Base-by-base conservation (phyloP, 2,888 invertebrate species). In the Ochropacha duplaris region DNA sequence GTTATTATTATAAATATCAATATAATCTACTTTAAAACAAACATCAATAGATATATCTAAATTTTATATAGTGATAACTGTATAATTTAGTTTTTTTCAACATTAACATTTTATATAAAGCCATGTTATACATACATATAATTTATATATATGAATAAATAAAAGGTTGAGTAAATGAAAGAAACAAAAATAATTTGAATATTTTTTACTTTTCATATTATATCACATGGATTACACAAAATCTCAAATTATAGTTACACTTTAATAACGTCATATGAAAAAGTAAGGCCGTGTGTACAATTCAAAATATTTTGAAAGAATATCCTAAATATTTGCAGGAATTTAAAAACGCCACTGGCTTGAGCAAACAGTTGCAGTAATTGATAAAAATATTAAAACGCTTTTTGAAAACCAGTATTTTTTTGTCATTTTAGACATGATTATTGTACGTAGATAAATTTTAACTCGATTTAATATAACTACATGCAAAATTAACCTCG, bases 351-450 rank as follows among this genome's bases (percentile, higher is more conserved):
- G 72, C 79, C 74, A 78, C 65, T 65, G 68, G 69, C 68, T 91
- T 92, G 91, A 92, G 91, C 91, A 91, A 91, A 83, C 69, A 73
- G 83, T 89, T 88, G 83, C 84, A 68, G 72, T 85, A 84, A 84
- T 86, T 86, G 83, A 83, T 77, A 63, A 76, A 79, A 83, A 81
- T 69, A 69, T 66, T 69, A 69, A 72, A 78, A 69, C 64, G 65
- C 65, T 68, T 67, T 72, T 64, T 59, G 72, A 66, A 75, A 78
- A 71, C 61, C 49, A 56, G 16, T 44, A 39, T 66, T 82, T 80
- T 84, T 87, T 83, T 83, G 85, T 87, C 81, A 74, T 84, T 84
- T 81, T 72, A 77, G 88, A 88, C 89, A 88, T 71, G 62, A 71
- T 83, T 83, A 83, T 86, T 85, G 81, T 86, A 82, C 76, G 77